Percentiles rank a stretch among this genome's conserved stretches.
These are phyloP conservation scores for Coptodon bakossiorum DNA, from an alignment of 2,113 vertebrate species.

Conservation along the genomic window DNA sequence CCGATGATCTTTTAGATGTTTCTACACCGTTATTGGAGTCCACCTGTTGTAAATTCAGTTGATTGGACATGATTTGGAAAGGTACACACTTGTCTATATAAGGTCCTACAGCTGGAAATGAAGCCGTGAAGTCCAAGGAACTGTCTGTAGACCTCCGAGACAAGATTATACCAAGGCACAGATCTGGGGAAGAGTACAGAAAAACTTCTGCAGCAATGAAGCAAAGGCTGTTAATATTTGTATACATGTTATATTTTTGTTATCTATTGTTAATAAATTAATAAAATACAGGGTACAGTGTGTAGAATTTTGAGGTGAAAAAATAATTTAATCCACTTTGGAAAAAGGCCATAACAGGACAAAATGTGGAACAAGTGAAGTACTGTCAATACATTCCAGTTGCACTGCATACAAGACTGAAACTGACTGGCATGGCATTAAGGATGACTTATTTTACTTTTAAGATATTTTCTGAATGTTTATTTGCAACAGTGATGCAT, in stretches of 20 bases:
- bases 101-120: neutral
- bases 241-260: neutral
- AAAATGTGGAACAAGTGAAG: neutral
- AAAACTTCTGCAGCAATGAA: neutral
- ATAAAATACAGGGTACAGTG: neutral
- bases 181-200: neutral
- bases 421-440: neutral
- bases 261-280: neutral
- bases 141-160: neutral
- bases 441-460: neutral
- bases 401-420: neutral
- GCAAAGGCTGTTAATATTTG: neutral
- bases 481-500: neutral
- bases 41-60: neutral
- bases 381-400: neutral
- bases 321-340: neutral
- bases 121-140: neutral
- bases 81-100: neutral
- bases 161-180: neutral
- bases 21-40: neutral
- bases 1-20: neutral
- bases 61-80: neutral
- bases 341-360: fast-evolving
- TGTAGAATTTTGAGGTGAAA: neutral
- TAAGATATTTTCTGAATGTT: neutral